Evolutionary conservation across 2,113 vertebrate genomes (phyloP), one percentile per base, ranked within the genome.

Genomic region (Microtus ochrogaster): DNA sequence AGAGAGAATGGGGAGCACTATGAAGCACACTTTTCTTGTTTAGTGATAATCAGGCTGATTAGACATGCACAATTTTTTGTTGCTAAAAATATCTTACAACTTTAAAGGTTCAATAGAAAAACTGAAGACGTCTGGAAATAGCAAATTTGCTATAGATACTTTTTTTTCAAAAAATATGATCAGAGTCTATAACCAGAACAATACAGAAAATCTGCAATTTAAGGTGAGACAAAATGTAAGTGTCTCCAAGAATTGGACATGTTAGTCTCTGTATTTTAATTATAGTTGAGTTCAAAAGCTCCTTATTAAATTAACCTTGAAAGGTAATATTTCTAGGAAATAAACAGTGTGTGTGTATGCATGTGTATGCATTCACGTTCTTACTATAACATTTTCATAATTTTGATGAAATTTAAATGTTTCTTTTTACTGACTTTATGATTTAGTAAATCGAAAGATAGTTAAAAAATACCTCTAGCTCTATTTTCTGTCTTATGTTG

Each of bases 111-210:
- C n/a, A 81, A 89, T 0, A 19, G 12, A 70, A 92, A 85, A 94
- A 73, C 6, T 52, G 89, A 94, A 92, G 44, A 17, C 5, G 89
- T 78, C 76, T 94, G 24, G 33, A 88, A 97, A 74, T 24, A 92
- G 30, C 3, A 77, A 36, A 73, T 89, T 96, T 74, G 89, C 47
- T 93, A 73, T 10, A 95, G 24, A 30, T 30, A 77, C 6, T 17
- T 30, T 94, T 52, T 16, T 3, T 78, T 33, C n/a, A 86, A 49
- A 78, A 28, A 95, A 94, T 94, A 70, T 91, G 91, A 79, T 95
- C 70, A 92, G 28, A 81, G 8, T 86, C 47, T 36, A 36, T 44
- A 87, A 74, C 26, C 72, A 93, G 17, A 91, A 95, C 86, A 92
- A 66, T 76, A 93, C 7, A 81, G 24, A 85, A 84, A 73, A 5